These are phyloP conservation scores for Muschampia plurimacula DNA, from an alignment of 2,888 invertebrate genomes.

Conservation along the genomic window DNA sequence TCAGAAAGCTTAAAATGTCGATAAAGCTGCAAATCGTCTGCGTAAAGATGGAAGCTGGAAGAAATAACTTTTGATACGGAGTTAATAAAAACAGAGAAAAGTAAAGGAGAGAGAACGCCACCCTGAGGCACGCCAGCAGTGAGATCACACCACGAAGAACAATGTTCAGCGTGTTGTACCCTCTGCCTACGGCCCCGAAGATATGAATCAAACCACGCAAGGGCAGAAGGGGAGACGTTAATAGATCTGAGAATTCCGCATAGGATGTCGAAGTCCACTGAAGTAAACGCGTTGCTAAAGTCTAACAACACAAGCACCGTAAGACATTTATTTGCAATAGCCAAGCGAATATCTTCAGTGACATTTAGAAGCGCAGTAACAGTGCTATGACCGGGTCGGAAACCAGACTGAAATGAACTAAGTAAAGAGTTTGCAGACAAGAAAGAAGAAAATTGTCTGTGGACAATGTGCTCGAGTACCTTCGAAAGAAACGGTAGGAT, in stretches of 20 bases:
- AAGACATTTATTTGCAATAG: neutral
- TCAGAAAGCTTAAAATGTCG: neutral
- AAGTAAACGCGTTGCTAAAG: neutral
- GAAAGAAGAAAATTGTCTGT: neutral
- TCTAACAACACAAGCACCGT: neutral
- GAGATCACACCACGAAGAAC: too few species aligned
- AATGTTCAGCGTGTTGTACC: too few species aligned
- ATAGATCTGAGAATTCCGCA: too few species aligned
- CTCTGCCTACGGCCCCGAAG: too few species aligned
- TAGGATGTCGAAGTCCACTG: too few species aligned
- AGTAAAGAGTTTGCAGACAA: neutral
- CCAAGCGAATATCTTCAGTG: neutral
- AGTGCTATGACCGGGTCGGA: too few species aligned
- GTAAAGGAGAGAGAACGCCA: too few species aligned
- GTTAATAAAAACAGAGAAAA: neutral
- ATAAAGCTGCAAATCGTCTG: neutral
- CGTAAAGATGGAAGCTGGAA: neutral
- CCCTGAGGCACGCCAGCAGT: too few species aligned
- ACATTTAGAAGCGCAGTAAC: too few species aligned
- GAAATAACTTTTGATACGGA: neutral
- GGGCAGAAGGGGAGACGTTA: too few species aligned
- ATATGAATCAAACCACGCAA: too few species aligned
- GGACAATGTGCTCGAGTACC: conserved; percentile 5
- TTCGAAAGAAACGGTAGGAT: conserved; percentile 14
- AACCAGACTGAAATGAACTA: conserved; percentile 3